Conservation (phyloP, 2,888 invertebrate species). For the Eupithecia inturbata region DNA sequence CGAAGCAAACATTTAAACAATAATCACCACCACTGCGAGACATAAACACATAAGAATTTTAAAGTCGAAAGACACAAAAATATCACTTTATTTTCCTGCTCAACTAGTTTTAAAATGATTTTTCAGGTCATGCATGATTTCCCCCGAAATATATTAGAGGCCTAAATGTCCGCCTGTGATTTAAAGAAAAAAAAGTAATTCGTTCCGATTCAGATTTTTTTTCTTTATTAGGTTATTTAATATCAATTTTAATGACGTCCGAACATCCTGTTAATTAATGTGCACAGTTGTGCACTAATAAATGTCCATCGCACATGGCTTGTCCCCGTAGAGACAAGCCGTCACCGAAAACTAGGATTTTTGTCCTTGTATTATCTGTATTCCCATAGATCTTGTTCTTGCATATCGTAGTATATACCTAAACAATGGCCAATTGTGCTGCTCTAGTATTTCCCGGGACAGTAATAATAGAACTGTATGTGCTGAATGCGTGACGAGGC, state of each 20-base stretch:
- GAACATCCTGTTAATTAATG: no score
- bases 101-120: neutral
- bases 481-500: constrained; percentile 47
- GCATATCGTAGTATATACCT: constrained; percentile 17
- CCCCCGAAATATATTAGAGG: neutral
- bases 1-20: no score
- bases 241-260: no score
- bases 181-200: neutral
- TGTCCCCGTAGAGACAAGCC: neutral
- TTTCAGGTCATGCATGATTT: neutral
- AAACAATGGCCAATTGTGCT: constrained; percentile 49
- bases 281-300: neutral
- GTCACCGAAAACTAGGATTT: neutral
- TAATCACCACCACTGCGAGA: no score
- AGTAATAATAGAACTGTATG: constrained; percentile 49
- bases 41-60: no score
- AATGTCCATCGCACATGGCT: neutral
- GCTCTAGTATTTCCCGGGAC: constrained; percentile 53
- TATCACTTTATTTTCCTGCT: no score
- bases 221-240: no score
- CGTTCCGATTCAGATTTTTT: no score
- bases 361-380: neutral
- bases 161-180: neutral
- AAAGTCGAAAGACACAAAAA: no score
- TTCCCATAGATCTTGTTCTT: neutral